Percentiles rank a stretch among this genome's conserved stretches.
phyloP scores from a whole-genome alignment of 2,797 vertebrate species.

The Capromys pilorides region DNA sequence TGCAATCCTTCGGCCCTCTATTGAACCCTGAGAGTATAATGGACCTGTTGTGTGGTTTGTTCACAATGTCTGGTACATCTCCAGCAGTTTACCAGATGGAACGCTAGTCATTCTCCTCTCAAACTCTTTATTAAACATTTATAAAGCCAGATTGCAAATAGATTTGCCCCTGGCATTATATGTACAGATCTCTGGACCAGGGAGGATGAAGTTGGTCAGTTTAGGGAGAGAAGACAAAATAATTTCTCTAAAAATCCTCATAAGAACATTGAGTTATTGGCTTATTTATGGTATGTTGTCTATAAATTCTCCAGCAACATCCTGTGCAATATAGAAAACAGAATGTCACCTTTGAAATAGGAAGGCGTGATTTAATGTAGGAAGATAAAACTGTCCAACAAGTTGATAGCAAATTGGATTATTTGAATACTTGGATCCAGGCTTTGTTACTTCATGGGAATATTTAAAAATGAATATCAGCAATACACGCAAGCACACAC shows the following conservation, averaged over 20 bases:
- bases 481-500: not conserved
- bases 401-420: conserved; percentile 29
- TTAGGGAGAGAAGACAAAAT: conserved; percentile 76
- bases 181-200: conserved; percentile 77
- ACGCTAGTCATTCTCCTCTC: conserved; percentile 82
- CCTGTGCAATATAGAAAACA: conserved; percentile 17
- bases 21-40: conserved; percentile 80
- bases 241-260: conserved; percentile 80
- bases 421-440: not conserved
- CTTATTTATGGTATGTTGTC: conserved; percentile 73
- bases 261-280: conserved; percentile 72
- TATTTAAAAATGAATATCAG: conserved; percentile 45
- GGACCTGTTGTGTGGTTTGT: conserved; percentile 82
- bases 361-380: conserved; percentile 13
- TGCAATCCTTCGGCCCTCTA: conserved; percentile 79
- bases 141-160: conserved; percentile 82
- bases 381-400: conserved; percentile 12
- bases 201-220: conserved; percentile 79
- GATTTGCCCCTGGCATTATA: conserved; percentile 78
- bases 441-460: conserved; percentile 47
- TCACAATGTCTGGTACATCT: conserved; percentile 82
- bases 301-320: conserved; percentile 64
- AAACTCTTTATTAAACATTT: conserved; percentile 86
- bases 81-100: conserved; percentile 86
- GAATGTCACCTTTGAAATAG: conserved; percentile 72